Conservation (phyloP, 2,888 invertebrate species). For the Agonum fuliginosum region DNA sequence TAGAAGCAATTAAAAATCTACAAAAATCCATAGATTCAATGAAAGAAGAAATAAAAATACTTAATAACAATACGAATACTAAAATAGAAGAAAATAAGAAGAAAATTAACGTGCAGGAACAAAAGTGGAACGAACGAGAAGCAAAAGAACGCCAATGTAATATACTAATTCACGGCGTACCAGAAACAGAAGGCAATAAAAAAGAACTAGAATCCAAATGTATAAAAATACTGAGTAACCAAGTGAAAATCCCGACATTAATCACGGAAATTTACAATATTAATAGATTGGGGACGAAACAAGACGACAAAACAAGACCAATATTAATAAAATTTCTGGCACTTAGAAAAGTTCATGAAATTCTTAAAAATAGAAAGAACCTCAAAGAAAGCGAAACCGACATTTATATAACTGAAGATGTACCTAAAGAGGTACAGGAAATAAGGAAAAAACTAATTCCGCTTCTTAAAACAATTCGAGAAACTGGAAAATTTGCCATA, state of each 20-base stretch:
- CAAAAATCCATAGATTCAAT: too few species aligned
- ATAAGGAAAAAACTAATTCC: neutral
- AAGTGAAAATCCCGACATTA: neutral
- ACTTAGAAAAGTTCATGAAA: neutral
- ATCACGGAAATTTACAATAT: neutral
- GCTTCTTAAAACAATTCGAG: neutral
- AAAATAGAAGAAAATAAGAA: too few species aligned
- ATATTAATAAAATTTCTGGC: neutral
- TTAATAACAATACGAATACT: too few species aligned
- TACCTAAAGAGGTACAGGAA: constrained; percentile 12
- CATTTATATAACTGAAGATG: neutral
- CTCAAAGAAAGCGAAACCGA: neutral
- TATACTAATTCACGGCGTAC: neutral
- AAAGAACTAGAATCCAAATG: neutral
- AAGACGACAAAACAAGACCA: neutral
- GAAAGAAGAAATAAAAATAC: too few species aligned
- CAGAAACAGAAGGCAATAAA: constrained; percentile 2
- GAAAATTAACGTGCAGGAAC: too few species aligned
- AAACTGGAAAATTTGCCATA: neutral
- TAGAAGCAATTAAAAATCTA: too few species aligned
- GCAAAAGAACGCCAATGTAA: neutral
- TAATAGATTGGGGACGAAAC: neutral
- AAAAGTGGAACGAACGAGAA: neutral
- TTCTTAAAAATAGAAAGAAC: neutral
- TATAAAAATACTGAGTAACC: neutral